phyloP scores from a whole-genome alignment of 2,888 invertebrate species.

The Tyria jacobaeae region DNA sequence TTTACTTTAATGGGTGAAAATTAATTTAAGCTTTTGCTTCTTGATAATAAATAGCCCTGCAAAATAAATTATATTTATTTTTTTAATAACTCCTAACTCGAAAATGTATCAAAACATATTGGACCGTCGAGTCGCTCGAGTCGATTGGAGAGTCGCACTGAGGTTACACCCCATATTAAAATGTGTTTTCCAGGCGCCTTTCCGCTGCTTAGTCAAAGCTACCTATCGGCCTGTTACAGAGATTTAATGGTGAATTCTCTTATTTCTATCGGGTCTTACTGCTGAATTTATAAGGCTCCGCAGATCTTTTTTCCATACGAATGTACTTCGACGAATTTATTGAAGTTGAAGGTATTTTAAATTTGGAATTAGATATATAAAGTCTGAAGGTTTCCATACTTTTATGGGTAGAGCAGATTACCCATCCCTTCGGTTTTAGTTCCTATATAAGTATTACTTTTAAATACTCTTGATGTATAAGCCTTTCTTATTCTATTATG shows the following conservation, averaged over 20 bases:
- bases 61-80: too few relatives aligned
- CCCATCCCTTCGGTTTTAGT: too few relatives aligned
- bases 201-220: conserved; percentile 69
- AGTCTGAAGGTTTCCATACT: conserved; percentile 9
- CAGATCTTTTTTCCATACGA: conserved; percentile 80
- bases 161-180: conserved; percentile 74
- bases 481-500: not conserved
- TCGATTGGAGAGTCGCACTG: conserved; percentile 38
- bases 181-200: conserved; percentile 75
- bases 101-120: conserved; percentile 57
- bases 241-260: conserved; percentile 80
- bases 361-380: conserved; percentile 23
- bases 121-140: conserved; percentile 33
- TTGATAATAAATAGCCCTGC: too few relatives aligned
- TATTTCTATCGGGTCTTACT: conserved; percentile 83
- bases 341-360: conserved; percentile 53
- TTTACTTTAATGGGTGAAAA: not conserved
- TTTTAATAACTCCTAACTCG: not conserved
- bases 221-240: conserved; percentile 78
- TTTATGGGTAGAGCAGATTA: too few relatives aligned
- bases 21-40: too few relatives aligned
- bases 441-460: conserved; percentile 24
- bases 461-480: not conserved
- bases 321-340: conserved; percentile 72
- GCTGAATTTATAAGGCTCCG: conserved; percentile 73